Evolutionary conservation across 2,797 vertebrate genomes (phyloP).

Genomic region (Phalloptychus januarius): DNA sequence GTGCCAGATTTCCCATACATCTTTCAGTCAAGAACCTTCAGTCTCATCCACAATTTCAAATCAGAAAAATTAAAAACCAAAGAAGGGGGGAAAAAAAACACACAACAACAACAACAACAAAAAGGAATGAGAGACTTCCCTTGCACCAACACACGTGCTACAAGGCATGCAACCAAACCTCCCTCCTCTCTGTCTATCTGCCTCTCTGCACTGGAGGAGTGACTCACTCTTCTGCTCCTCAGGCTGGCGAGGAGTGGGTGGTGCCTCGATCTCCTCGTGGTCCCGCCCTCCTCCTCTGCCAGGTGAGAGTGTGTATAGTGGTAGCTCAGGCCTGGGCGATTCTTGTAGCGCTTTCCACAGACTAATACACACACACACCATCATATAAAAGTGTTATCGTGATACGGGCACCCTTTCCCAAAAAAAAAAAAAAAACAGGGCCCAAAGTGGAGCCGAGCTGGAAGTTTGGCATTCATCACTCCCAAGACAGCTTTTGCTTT

Average conservation of each 20-base stretch:
- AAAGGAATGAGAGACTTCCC: constrained; percentile 53
- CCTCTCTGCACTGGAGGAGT: constrained; percentile 57
- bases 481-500: constrained; percentile 9
- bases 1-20: constrained; percentile 33
- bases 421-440: constrained; percentile 12
- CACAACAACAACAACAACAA: background rate
- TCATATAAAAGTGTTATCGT: constrained; percentile 68
- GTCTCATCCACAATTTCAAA: constrained; percentile 14
- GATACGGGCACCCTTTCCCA: constrained; percentile 20
- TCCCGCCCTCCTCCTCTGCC: constrained; percentile 96
- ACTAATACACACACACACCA: constrained; percentile 83
- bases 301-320: constrained; percentile 97
- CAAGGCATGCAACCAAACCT: constrained; percentile 62
- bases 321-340: constrained; percentile 94
- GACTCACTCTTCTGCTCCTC: constrained; percentile 95
- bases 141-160: constrained; percentile 61
- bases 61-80: constrained; percentile 25
- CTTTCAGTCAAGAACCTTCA: constrained; percentile 34
- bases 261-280: constrained; percentile 92
- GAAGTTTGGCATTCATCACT: constrained; percentile 13
- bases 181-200: constrained; percentile 42
- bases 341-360: constrained; percentile 98
- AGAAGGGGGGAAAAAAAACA: background rate
- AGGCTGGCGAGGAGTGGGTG: constrained; percentile 88
- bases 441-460: constrained; percentile 37